These are phyloP conservation scores for Hiodon tergisus DNA, from an alignment of 2,113 vertebrate genomes.

Conservation along the genomic window DNA sequence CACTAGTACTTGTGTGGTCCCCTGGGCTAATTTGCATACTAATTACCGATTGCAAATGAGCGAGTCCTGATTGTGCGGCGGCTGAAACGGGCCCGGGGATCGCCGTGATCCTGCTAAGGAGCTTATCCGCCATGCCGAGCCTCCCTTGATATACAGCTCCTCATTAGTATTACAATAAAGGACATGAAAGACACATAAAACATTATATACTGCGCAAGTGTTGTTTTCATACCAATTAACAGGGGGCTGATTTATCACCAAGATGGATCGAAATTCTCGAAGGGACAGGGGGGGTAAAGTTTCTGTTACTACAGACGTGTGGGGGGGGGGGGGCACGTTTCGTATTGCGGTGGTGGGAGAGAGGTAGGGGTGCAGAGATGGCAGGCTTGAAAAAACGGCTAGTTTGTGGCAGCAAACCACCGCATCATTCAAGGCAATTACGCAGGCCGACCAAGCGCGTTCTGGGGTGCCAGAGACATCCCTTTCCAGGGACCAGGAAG, in stretches of 20 bases:
- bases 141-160: slow-evolving; percentile 87
- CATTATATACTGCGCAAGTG: slow-evolving; percentile 96
- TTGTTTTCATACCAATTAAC: slow-evolving; percentile 97
- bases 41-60: slow-evolving; percentile 93
- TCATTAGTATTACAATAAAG: slow-evolving; percentile 97
- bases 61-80: slow-evolving; percentile 73
- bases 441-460: background rate
- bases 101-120: slow-evolving; percentile 87
- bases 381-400: background rate
- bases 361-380: slow-evolving; percentile 65
- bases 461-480: slow-evolving; percentile 40
- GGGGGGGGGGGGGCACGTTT: slow-evolving; percentile 4
- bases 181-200: slow-evolving; percentile 97
- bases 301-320: slow-evolving; percentile 3
- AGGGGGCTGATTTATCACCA: slow-evolving; percentile 88
- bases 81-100: slow-evolving; percentile 58
- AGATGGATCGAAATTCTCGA: slow-evolving; percentile 81
- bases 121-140: slow-evolving; percentile 83
- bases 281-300: slow-evolving; percentile 34
- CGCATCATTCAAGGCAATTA: background rate
- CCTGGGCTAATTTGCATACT: slow-evolving; percentile 91
- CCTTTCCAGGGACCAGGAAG: no score
- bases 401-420: background rate
- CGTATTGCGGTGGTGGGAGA: slow-evolving; percentile 36
- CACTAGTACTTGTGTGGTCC: slow-evolving; percentile 96